A percentile compares a stretch with the other conserved stretches of the same genome.
Conservation (phyloP, 2,888 invertebrate species). For the Platycheirus rosarum region DNA sequence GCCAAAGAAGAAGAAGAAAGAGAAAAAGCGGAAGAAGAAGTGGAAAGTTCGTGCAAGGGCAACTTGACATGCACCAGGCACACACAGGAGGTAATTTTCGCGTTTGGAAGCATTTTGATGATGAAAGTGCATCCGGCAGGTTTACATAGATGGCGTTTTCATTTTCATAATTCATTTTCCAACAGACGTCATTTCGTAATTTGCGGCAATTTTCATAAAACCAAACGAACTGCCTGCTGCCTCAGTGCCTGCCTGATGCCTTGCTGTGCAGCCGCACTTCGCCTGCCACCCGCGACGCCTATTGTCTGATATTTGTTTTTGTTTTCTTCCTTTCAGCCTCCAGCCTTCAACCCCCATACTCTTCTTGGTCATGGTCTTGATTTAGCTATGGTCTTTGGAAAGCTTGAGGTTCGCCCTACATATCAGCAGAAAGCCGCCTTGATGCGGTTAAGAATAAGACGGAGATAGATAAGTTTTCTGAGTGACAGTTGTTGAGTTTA, state of each 20-base stretch:
- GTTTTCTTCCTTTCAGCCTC: neutral
- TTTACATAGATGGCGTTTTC: conserved; percentile 69
- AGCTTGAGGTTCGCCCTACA: conserved; percentile 4
- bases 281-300: conserved; percentile 24
- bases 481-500: conserved; percentile 54
- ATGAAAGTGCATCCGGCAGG: conserved; percentile 73
- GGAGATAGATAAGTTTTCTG: conserved; percentile 46
- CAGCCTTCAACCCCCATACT: neutral
- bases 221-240: conserved; percentile 53
- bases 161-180: conserved; percentile 72
- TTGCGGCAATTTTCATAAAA: conserved; percentile 68
- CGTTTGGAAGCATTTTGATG: conserved; percentile 73
- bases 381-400: no score
- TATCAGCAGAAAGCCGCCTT: neutral
- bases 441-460: conserved; percentile 14
- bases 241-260: conserved; percentile 24
- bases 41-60: conserved; percentile 67
- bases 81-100: conserved; percentile 74
- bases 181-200: conserved; percentile 67
- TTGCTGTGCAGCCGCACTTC: no score
- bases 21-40: neutral
- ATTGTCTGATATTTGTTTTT: conserved; percentile 40
- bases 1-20: neutral
- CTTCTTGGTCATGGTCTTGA: conserved; percentile 8
- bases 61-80: conserved; percentile 74